A percentile compares a stretch with the other conserved stretches of the same genome.
Conservation (phyloP, 2,797 vertebrate species). For the Remorina albescens region DNA sequence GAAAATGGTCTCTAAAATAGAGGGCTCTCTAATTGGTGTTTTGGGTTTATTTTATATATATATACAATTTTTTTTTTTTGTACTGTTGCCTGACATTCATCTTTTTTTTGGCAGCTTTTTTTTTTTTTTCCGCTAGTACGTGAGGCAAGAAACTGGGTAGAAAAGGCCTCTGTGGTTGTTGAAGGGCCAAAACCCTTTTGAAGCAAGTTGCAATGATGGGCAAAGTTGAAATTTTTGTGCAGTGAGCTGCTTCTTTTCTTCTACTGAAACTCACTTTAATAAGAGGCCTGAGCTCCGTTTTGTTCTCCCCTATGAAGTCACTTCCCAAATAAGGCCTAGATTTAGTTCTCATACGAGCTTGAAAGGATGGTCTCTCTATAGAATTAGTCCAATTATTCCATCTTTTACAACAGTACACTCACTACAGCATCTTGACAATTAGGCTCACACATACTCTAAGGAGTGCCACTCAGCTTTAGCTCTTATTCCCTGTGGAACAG, state of each 20-base stretch:
- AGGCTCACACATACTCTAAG: constrained; percentile 73
- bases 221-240: constrained; percentile 45
- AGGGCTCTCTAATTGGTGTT: constrained; percentile 55
- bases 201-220: constrained; percentile 41
- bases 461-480: constrained; percentile 75
- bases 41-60: no score
- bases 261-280: constrained; percentile 64
- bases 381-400: constrained; percentile 71
- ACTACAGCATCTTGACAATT: constrained; percentile 67
- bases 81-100: constrained; percentile 60
- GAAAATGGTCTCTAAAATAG: constrained; percentile 61
- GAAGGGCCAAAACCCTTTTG: constrained; percentile 19
- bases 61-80: no score
- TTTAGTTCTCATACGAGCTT: constrained; percentile 43
- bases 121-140: constrained; percentile 38
- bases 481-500: constrained; percentile 40
- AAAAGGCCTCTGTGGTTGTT: constrained; percentile 19
- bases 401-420: constrained; percentile 25
- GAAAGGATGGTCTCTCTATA: constrained; percentile 48
- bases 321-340: constrained; percentile 60
- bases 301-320: constrained; percentile 27
- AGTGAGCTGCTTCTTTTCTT: constrained; percentile 39
- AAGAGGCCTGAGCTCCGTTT: constrained; percentile 33
- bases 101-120: constrained; percentile 80
- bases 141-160: constrained; percentile 39